Evolutionary conservation across 2,113 vertebrate species (phyloP).

Genomic region (Thamnophis sirtalis): DNA sequence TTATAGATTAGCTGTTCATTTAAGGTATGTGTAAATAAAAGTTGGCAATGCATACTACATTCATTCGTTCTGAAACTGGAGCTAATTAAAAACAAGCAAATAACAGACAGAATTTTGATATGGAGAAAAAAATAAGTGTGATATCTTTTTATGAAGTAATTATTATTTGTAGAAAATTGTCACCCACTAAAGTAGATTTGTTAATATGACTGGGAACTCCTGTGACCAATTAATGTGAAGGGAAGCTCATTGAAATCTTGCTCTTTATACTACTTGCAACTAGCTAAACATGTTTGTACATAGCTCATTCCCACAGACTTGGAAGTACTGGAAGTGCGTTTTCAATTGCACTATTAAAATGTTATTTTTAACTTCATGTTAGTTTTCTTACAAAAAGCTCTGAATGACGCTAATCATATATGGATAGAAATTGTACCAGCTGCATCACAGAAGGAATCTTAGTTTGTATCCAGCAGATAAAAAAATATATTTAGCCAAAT

Average conservation of each 20-base stretch:
- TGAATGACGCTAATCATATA: background rate
- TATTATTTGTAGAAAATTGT: background rate
- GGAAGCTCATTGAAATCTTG: background rate
- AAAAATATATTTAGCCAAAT: conserved; percentile 20
- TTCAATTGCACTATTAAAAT: background rate
- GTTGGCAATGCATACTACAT: background rate
- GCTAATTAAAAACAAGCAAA: background rate
- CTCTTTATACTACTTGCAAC: background rate
- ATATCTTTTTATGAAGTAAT: background rate
- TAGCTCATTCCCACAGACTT: background rate
- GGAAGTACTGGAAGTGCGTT: background rate
- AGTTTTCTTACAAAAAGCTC: background rate
- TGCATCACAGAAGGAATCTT: conserved; percentile 6
- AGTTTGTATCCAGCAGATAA: conserved; percentile 1
- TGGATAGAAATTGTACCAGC: background rate
- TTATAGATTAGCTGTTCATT: background rate
- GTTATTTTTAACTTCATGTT: conserved; percentile 27
- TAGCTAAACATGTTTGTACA: background rate
- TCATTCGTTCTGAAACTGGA: background rate
- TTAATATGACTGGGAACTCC: background rate
- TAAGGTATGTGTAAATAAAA: background rate
- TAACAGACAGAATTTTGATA: background rate
- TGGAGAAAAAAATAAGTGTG: background rate
- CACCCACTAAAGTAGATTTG: background rate
- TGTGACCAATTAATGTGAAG: background rate